phyloP scores from a whole-genome alignment of 2,797 vertebrate genomes.

The Neopelma chrysocephalum region DNA sequence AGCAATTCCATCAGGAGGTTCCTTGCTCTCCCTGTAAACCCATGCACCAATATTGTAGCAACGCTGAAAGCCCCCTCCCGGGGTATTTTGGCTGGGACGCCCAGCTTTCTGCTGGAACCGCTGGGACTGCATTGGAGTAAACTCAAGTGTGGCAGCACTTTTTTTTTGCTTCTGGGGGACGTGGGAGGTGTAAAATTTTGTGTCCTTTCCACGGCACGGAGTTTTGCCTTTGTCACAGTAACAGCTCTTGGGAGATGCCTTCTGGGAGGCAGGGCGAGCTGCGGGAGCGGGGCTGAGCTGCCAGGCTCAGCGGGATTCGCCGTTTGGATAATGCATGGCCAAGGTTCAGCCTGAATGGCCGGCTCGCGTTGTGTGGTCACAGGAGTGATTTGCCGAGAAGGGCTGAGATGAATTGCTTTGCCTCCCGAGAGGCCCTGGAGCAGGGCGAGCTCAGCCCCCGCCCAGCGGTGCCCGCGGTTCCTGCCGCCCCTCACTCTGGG shows the following conservation, averaged over 20 bases:
- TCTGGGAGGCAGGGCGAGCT: neutral
- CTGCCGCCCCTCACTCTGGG: fast-evolving
- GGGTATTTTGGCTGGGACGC: neutral
- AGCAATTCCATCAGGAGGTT: neutral
- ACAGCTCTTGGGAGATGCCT: neutral
- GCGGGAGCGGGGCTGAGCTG: neutral
- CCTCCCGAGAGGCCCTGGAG: neutral
- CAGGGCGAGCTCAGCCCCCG: neutral
- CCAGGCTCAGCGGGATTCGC: neutral
- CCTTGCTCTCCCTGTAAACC: neutral
- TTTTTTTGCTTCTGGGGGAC: fast-evolving
- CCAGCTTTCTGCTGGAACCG: neutral
- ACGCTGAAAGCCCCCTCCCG: neutral
- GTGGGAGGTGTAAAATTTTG: neutral
- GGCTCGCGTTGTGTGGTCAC: neutral
- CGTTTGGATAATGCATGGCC: neutral
- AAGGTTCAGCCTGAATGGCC: neutral
- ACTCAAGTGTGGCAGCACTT: neutral
- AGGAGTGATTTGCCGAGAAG: neutral
- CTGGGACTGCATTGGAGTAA: neutral
- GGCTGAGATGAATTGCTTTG: neutral
- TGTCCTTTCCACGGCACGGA: neutral
- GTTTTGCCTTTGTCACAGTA: neutral
- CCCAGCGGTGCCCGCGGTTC: fast-evolving
- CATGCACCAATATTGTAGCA: neutral